phyloP scores from a whole-genome alignment of 2,888 invertebrate species.

The Eumacrocentrus americanus region DNA sequence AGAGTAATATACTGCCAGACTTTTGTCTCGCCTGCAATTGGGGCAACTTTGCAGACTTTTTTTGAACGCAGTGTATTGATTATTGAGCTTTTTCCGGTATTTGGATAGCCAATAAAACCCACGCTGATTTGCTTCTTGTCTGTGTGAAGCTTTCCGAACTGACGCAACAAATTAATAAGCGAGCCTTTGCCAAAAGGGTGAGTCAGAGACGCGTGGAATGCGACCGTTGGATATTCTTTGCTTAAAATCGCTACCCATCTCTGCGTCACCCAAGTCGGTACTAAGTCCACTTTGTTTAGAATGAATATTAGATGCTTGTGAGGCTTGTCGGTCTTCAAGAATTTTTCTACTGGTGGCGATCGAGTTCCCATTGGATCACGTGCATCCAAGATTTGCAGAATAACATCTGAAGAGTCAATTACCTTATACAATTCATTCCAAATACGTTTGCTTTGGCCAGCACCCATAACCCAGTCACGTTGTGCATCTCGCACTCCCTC shows the following conservation, averaged over 20 bases:
- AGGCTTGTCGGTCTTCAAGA: slow-evolving; percentile 90
- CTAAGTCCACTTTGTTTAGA: slow-evolving; percentile 94
- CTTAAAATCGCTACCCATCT: slow-evolving; percentile 96
- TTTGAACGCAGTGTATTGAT: slow-evolving; percentile 95
- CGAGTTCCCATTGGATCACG: slow-evolving; percentile 97
- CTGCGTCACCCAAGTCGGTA: slow-evolving; percentile 98
- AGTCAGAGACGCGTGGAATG: slow-evolving; percentile 97
- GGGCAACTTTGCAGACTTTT: slow-evolving; percentile 98
- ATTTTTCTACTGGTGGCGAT: slow-evolving; percentile 87
- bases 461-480: slow-evolving; percentile 93
- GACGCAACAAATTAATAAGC: slow-evolving; percentile 91
- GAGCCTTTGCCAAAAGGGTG: slow-evolving; percentile 99
- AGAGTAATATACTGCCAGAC: slow-evolving; percentile 99
- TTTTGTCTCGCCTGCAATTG: slow-evolving; percentile 96
- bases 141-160: slow-evolving; percentile 92
- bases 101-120: slow-evolving; percentile 98
- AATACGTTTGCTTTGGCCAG: slow-evolving; percentile 95
- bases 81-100: slow-evolving; percentile 97
- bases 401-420: slow-evolving; percentile 96
- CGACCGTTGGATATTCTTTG: slow-evolving; percentile 94
- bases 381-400: slow-evolving; percentile 95
- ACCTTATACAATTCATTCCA: slow-evolving; percentile 99
- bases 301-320: slow-evolving; percentile 98
- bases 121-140: slow-evolving; percentile 99
- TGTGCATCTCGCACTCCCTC: slow-evolving; percentile 79